phyloP scores from a whole-genome alignment of 2,888 invertebrate species.

The Adelphocoris suturalis region DNA sequence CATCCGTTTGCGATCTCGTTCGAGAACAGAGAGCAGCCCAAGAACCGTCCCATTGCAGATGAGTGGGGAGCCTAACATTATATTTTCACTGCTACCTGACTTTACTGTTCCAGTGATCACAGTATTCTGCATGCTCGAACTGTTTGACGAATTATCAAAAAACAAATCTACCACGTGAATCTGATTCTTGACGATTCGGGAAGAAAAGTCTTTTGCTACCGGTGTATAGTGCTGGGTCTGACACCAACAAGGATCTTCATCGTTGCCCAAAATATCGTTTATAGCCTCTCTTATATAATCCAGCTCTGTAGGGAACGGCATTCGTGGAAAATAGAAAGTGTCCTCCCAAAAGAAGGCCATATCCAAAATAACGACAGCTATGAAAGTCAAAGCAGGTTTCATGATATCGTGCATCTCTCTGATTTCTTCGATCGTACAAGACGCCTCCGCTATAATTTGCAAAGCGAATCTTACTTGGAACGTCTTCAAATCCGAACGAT shows the following conservation, averaged over 20 bases:
- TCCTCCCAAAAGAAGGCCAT: conserved; percentile 41
- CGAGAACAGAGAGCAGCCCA: background rate
- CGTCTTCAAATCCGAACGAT: background rate
- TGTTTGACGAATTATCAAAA: background rate
- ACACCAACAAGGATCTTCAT: background rate
- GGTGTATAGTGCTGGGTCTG: background rate
- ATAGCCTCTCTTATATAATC: background rate
- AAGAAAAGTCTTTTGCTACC: background rate
- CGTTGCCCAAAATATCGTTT: background rate
- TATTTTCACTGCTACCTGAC: background rate
- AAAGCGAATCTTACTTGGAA: conserved; percentile 21
- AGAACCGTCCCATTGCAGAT: conserved; percentile 19
- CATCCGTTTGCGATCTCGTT: background rate
- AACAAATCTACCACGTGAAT: background rate
- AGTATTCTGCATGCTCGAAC: too few relatives aligned
- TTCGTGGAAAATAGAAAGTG: background rate
- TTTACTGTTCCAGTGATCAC: background rate
- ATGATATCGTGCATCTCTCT: background rate
- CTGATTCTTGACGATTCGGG: background rate
- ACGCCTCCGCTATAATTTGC: background rate
- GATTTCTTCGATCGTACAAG: background rate
- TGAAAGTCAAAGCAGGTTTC: background rate
- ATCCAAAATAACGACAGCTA: conserved; percentile 12
- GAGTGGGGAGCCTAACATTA: conserved; percentile 16
- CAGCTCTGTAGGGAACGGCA: background rate